Conservation (phyloP, 2,113 vertebrate genomes). For the Dicerorhinus sumatrensis region DNA sequence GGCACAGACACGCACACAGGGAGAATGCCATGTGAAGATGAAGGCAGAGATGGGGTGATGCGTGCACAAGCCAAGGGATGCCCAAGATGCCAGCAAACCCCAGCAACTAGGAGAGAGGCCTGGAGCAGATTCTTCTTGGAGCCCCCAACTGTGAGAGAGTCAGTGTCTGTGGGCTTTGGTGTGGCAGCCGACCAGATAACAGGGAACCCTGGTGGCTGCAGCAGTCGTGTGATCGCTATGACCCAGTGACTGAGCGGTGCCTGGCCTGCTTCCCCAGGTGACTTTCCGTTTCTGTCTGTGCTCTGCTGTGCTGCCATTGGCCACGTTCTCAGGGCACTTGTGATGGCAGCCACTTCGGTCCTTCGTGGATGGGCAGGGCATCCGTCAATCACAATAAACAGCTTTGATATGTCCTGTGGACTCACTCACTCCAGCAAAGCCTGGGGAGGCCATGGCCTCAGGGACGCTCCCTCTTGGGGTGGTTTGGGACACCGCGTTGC, state of each 20-base stretch:
- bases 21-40: neutral
- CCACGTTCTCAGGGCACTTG: neutral
- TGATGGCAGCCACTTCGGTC: neutral
- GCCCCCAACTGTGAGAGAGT: accelerated
- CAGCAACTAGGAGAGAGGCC: neutral
- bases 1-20: neutral
- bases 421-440: neutral
- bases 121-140: neutral
- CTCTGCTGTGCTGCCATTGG: neutral
- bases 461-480: neutral
- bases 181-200: accelerated
- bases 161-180: neutral
- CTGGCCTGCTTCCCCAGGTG: neutral
- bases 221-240: too few relatives aligned
- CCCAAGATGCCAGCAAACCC: neutral
- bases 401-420: neutral
- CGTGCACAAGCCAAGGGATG: accelerated
- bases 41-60: neutral
- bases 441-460: accelerated
- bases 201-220: neutral
- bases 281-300: neutral
- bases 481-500: neutral
- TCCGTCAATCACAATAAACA: accelerated
- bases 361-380: neutral
- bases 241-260: neutral